These are phyloP conservation scores for Theretra japonica DNA, from an alignment of 2,888 invertebrate genomes.

Conservation along the genomic window DNA sequence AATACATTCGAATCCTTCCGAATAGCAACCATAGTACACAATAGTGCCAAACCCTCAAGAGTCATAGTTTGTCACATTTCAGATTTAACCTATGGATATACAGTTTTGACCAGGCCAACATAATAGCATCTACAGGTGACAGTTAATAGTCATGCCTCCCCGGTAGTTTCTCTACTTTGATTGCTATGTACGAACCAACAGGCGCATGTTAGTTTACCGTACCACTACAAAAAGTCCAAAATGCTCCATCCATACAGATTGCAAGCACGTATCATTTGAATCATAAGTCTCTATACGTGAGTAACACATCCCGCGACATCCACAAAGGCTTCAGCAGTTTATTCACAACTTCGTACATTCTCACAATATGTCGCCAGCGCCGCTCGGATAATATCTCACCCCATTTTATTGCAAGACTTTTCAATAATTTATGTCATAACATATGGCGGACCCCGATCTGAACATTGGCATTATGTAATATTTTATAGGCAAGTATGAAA, in stretches of 20 bases:
- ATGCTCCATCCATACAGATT: neutral
- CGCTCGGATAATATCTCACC: conserved; percentile 47
- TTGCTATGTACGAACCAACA: too few relatives aligned
- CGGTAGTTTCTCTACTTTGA: too few relatives aligned
- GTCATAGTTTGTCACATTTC: too few relatives aligned
- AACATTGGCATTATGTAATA: conserved; percentile 34
- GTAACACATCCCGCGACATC: conserved; percentile 16
- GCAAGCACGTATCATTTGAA: neutral
- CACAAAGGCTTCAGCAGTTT: conserved; percentile 53
- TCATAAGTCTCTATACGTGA: neutral
- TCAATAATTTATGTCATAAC: conserved; percentile 77
- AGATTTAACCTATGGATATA: too few relatives aligned
- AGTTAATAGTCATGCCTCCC: too few relatives aligned
- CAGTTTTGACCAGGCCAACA: too few relatives aligned
- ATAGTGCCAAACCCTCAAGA: too few relatives aligned
- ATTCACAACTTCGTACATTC: conserved; percentile 75
- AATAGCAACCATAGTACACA: too few relatives aligned
- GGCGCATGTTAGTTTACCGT: too few relatives aligned
- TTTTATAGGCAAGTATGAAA: conserved; percentile 10
- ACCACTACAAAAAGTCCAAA: neutral
- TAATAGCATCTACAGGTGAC: too few relatives aligned
- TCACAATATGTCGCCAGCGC: conserved; percentile 65
- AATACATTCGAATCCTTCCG: too few relatives aligned
- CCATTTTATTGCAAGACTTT: conserved; percentile 74
- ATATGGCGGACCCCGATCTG: conserved; percentile 47